Evolutionary conservation across 2,113 vertebrate genomes (phyloP).

Genomic region (Gambusia holbrooki): DNA sequence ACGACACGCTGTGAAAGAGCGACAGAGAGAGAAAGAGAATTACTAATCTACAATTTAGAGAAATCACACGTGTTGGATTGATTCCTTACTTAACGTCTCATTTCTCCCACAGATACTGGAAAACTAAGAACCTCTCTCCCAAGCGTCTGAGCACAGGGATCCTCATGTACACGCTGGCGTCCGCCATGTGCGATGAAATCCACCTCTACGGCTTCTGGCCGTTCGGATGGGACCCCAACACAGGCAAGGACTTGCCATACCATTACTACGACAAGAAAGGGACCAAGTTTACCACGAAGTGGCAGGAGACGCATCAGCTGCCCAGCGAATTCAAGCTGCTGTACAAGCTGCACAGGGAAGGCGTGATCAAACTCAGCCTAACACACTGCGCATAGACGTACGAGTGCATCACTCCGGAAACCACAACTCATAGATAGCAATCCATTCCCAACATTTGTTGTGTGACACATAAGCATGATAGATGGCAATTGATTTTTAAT

Average conservation of each 20-base stretch:
- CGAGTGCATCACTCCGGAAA: slow-evolving; percentile 21
- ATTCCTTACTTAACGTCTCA: not conserved
- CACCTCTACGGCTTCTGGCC: slow-evolving; percentile 99
- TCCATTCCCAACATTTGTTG: slow-evolving; percentile 42
- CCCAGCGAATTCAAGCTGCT: slow-evolving; percentile 97
- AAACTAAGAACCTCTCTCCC: slow-evolving; percentile 93
- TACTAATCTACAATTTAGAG: not conserved
- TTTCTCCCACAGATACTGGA: slow-evolving; percentile 88
- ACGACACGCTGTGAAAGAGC: not conserved
- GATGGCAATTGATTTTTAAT: slow-evolving; percentile 32
- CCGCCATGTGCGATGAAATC: slow-evolving; percentile 93
- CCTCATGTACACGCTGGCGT: slow-evolving; percentile 96
- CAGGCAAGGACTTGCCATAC: slow-evolving; percentile 94
- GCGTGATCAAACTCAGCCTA: slow-evolving; percentile 92
- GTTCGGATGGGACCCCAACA: slow-evolving; percentile 96
- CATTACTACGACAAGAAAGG: slow-evolving; percentile 99
- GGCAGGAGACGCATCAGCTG: slow-evolving; percentile 99
- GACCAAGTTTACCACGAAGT: slow-evolving; percentile 98
- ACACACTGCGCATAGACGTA: slow-evolving; percentile 89
- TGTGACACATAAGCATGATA: slow-evolving; percentile 61
- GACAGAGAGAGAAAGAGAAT: not conserved
- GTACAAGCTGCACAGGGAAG: slow-evolving; percentile 94
- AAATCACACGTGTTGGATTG: not conserved
- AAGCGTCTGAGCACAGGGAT: slow-evolving; percentile 98
- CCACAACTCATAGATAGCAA: slow-evolving; percentile 19